These are phyloP conservation scores for Polypedilum pembai DNA, from an alignment of 1,140 invertebrate species.

Conservation along the genomic window DNA sequence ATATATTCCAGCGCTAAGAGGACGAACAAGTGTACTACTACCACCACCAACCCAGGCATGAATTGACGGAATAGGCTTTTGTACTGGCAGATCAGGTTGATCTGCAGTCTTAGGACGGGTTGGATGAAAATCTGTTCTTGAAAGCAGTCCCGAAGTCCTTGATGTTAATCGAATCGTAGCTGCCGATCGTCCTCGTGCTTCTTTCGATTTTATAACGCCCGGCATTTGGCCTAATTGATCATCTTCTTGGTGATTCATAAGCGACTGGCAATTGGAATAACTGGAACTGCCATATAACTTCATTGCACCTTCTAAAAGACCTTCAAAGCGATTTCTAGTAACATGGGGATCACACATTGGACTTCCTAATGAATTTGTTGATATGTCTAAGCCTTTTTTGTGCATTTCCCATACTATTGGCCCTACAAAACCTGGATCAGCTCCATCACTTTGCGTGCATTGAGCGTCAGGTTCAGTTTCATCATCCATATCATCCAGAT, in stretches of 20 bases:
- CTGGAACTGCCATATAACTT: constrained; percentile 42
- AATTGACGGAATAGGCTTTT: constrained; percentile 39
- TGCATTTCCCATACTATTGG: constrained; percentile 73
- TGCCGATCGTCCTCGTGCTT: constrained; percentile 41
- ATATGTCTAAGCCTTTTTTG: constrained; percentile 43
- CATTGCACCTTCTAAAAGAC: constrained; percentile 41
- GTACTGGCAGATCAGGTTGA: constrained; percentile 39
- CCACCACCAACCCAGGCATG: constrained; percentile 39
- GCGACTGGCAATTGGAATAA: constrained; percentile 35
- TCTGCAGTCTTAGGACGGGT: constrained; percentile 40
- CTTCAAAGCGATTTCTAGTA: constrained; percentile 42
- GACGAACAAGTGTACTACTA: constrained; percentile 40
- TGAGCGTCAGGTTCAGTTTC: not conserved
- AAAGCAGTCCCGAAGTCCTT: not conserved
- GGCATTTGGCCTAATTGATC: constrained; percentile 22
- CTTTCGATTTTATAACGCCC: constrained; percentile 30
- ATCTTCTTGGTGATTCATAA: constrained; percentile 34
- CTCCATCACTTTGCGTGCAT: constrained; percentile 39
- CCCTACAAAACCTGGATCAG: constrained; percentile 74
- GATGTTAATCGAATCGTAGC: constrained; percentile 33
- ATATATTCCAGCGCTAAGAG: constrained; percentile 54
- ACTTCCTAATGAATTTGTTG: constrained; percentile 32
- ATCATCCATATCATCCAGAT: not conserved
- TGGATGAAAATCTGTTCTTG: constrained; percentile 30
- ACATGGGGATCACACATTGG: constrained; percentile 41